Evolutionary conservation across 2,888 invertebrate species (phyloP).

Genomic region (Aleiodes testaceus): DNA sequence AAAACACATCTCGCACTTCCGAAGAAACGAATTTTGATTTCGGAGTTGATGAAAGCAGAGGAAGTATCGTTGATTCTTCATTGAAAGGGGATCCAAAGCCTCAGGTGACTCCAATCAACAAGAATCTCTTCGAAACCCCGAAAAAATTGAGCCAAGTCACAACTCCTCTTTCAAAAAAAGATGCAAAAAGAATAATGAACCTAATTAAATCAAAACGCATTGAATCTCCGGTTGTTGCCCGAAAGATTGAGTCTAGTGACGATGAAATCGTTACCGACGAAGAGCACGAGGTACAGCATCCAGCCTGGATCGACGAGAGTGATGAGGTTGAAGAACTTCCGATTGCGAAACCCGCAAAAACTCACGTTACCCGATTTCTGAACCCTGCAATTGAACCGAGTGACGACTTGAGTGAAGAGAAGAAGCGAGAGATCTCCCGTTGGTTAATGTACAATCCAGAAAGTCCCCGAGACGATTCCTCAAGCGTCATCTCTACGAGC

Average conservation of each 20-base stretch:
- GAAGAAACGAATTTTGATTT: constrained; percentile 13
- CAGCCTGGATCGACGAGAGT: constrained; percentile 51
- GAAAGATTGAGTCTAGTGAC: constrained; percentile 47
- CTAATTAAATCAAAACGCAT: constrained; percentile 51
- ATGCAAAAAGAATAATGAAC: constrained; percentile 54
- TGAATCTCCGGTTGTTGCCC: constrained; percentile 22
- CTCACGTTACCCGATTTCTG: constrained; percentile 51
- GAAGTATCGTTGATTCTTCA: constrained; percentile 5
- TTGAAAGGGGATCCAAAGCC: neutral
- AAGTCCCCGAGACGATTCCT: constrained; percentile 58
- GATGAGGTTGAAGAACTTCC: constrained; percentile 49
- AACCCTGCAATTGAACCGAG: constrained; percentile 40
- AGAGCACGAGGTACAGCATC: constrained; percentile 21
- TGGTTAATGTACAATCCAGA: constrained; percentile 64
- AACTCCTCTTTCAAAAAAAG: constrained; percentile 50
- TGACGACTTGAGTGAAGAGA: constrained; percentile 43
- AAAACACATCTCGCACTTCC: neutral
- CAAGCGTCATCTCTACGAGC: constrained; percentile 59
- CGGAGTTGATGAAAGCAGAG: constrained; percentile 1
- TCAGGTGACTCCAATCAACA: neutral
- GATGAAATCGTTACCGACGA: constrained; percentile 36
- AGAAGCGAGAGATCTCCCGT: constrained; percentile 62
- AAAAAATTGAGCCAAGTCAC: constrained; percentile 32
- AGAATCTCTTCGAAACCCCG: neutral
- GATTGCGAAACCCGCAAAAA: constrained; percentile 48